These are phyloP conservation scores for Ascaphus truei DNA, from an alignment of 2,113 vertebrate genomes.

Conservation along the genomic window DNA sequence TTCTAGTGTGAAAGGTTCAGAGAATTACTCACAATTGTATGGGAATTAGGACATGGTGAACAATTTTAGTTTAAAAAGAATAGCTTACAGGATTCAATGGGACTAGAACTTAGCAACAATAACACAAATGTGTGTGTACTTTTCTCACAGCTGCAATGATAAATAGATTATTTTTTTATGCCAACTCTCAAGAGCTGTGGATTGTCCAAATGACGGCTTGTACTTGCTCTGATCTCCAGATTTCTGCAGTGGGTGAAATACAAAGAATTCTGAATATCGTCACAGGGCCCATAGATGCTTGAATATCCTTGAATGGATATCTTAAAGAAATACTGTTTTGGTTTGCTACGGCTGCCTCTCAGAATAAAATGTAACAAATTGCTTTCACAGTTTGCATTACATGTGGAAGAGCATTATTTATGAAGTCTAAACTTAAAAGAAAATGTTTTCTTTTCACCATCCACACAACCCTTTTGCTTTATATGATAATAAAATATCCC, in stretches of 20 bases:
- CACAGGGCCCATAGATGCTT: neutral
- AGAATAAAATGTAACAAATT: neutral
- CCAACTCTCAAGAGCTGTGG: neutral
- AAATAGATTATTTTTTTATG: neutral
- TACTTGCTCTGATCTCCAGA: neutral
- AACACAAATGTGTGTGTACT: neutral
- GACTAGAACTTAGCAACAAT: neutral
- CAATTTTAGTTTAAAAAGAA: conserved; percentile 13
- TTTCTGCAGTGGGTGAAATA: neutral
- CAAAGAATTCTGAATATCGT: neutral
- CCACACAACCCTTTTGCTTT: neutral
- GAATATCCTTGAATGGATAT: no score
- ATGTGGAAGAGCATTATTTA: neutral
- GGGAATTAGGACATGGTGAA: conserved; percentile 13
- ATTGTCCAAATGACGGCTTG: neutral
- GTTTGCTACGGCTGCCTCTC: no score
- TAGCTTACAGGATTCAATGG: neutral
- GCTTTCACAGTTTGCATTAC: neutral
- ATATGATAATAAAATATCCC: neutral
- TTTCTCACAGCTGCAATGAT: neutral
- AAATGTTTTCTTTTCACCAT: neutral
- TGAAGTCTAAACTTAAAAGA: no score
- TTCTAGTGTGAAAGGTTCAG: neutral
- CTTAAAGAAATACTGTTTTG: no score
- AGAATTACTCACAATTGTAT: conserved; percentile 12